Evolutionary conservation across 2,888 invertebrate species (phyloP), one percentile per base, ranked within the genome.

Genomic region (Mactromeris polynyma): DNA sequence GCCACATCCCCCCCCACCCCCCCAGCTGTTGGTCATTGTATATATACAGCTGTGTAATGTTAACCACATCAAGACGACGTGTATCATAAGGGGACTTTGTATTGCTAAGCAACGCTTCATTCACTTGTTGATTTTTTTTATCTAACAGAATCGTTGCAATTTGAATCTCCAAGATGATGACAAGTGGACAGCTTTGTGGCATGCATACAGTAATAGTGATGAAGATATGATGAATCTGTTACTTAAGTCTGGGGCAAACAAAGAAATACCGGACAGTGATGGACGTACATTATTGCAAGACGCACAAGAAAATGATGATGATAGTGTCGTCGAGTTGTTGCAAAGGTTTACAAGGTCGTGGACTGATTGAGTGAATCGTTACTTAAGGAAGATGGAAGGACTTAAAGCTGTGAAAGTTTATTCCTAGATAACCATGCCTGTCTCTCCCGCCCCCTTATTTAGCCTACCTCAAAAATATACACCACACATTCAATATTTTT

Each of bases 121-220:
- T n/a, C n/a, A 51, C 2, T 79, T 79, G 2, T 7, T 19, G 26
- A 54, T 81, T n/a, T 81, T 51, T 81, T n/a, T 42, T 11, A 36
- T 80, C 33, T 81, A 19, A 54, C 92, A 95, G 94, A 89, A 91
- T 89, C 89, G 92, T 1, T 94, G 94, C 91, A 90, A 95, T 88
- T 83, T 95, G 3, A 93, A 95, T 87, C 81, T 88, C 7, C 92
- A 94, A 81, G 95, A 95, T 58, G 78, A 81, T 17, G 94, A 95
- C 80, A 90, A 93, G 9, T 95, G 94, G 94, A 95, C 95, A 14
- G 94, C 95, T 0, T 89, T 95, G 46, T 95, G 95, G 95, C 94
- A 95, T 77, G 95, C 95, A 11, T 94, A 94, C 92, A 93, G 94
- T 77, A 94, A 94, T 84, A 92, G 93, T 84, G 95, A 94, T 90